phyloP scores from a whole-genome alignment of 2,888 invertebrate species.

The Tetranychus piercei region DNA sequence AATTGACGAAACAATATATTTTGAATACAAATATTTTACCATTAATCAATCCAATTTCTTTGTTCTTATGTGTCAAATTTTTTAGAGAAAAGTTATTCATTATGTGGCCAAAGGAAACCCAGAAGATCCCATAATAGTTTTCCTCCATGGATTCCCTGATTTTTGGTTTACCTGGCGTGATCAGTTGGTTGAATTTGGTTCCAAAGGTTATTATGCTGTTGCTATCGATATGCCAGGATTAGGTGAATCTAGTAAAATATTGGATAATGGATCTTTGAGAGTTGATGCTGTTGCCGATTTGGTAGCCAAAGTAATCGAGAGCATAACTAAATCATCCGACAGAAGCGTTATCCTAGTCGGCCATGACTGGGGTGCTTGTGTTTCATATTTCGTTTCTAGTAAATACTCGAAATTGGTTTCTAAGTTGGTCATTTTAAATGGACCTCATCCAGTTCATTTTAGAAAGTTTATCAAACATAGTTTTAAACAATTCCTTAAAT shows the following conservation, averaged over 20 bases:
- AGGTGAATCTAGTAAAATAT: constrained; percentile 55
- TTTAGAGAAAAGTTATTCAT: constrained; percentile 48
- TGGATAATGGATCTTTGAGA: constrained; percentile 33
- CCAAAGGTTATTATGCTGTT: constrained; percentile 43
- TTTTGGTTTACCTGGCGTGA: constrained; percentile 58
- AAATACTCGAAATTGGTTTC: constrained; percentile 44
- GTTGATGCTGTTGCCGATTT: constrained; percentile 44
- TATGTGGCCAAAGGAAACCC: constrained; percentile 48
- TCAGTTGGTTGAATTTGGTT: constrained; percentile 45
- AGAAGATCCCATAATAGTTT: constrained; percentile 47
- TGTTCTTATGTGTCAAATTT: background rate
- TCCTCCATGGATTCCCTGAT: constrained; percentile 55
- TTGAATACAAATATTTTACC: background rate
- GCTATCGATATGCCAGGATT: constrained; percentile 59
- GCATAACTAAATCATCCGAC: constrained; percentile 42
- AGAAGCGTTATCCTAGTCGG: constrained; percentile 33
- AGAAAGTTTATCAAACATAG: constrained; percentile 38
- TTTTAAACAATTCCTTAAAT: constrained; percentile 29
- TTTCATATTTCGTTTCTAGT: constrained; percentile 49
- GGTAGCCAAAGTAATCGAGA: constrained; percentile 45
- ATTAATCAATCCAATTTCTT: background rate
- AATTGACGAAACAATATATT: background rate
- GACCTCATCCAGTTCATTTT: constrained; percentile 50
- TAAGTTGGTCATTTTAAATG: constrained; percentile 48
- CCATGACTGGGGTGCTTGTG: constrained; percentile 53